phyloP scores from a whole-genome alignment of 1,140 invertebrate species.

The Kradibia gibbosae region DNA sequence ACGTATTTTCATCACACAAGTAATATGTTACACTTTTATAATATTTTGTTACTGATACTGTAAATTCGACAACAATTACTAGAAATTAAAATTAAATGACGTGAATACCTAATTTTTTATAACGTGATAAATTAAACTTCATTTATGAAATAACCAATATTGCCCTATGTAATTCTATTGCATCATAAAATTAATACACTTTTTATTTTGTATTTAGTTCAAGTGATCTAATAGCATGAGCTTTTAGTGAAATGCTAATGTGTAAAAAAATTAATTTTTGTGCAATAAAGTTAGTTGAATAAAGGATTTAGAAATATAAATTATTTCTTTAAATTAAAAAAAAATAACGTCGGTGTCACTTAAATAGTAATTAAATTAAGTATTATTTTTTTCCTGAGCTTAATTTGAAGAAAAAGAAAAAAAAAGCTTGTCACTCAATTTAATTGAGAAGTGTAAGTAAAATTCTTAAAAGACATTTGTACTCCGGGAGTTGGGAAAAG shows the following conservation, averaged over 20 bases:
- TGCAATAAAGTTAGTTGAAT: background rate
- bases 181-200: too few species aligned
- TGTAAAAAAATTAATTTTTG: background rate
- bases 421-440: background rate
- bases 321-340: background rate
- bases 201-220: too few species aligned
- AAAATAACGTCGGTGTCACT: background rate
- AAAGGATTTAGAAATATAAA: background rate
- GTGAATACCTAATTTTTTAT: too few species aligned
- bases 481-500: background rate
- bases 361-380: too few species aligned
- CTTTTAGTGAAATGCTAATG: too few species aligned
- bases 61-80: background rate
- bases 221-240: too few species aligned
- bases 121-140: too few species aligned
- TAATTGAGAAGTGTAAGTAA: constrained; percentile 23
- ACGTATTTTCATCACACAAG: background rate
- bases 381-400: too few species aligned
- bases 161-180: too few species aligned
- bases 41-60: background rate
- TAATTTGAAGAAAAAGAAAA: background rate
- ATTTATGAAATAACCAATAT: too few species aligned
- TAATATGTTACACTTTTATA: background rate
- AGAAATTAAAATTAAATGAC: background rate
- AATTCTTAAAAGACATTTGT: background rate